phyloP scores from a whole-genome alignment of 2,888 invertebrate species.

The Ametastegia equiseti region DNA sequence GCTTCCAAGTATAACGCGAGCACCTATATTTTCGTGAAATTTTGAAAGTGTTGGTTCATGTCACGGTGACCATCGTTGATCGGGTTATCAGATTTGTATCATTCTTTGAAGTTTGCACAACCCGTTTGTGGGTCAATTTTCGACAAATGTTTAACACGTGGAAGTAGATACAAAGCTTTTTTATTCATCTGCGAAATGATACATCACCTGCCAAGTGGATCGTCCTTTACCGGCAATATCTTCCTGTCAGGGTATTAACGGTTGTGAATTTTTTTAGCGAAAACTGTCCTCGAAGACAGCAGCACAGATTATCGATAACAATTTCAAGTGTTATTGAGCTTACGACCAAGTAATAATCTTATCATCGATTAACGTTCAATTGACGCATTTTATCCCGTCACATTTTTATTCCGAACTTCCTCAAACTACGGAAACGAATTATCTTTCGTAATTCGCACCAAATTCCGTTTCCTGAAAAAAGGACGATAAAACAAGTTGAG shows the following conservation, averaged over 20 bases:
- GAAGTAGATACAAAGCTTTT: too few species aligned
- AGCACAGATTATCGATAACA: not conserved
- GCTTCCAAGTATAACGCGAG: too few species aligned
- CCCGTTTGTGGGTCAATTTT: too few species aligned
- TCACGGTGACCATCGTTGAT: too few species aligned
- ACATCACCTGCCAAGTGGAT: not conserved
- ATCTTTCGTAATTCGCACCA: not conserved
- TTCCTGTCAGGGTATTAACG: not conserved
- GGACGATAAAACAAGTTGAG: not conserved
- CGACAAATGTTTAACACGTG: too few species aligned
- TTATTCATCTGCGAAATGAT: not conserved
- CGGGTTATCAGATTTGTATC: too few species aligned
- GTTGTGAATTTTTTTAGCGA: not conserved
- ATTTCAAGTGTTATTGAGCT: conserved; percentile 21
- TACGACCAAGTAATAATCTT: conserved; percentile 7
- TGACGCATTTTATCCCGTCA: not conserved
- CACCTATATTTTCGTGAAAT: too few species aligned
- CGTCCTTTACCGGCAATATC: not conserved
- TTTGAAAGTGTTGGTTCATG: too few species aligned
- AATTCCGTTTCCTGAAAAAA: not conserved
- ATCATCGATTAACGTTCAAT: not conserved
- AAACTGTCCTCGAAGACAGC: not conserved
- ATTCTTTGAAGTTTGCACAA: too few species aligned
- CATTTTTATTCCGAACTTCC: not conserved
- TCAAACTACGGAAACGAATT: not conserved